Evolutionary conservation across 1,140 invertebrate species (phyloP), one percentile per base, ranked within the genome.

Genomic region (Chelonus insularis): DNA sequence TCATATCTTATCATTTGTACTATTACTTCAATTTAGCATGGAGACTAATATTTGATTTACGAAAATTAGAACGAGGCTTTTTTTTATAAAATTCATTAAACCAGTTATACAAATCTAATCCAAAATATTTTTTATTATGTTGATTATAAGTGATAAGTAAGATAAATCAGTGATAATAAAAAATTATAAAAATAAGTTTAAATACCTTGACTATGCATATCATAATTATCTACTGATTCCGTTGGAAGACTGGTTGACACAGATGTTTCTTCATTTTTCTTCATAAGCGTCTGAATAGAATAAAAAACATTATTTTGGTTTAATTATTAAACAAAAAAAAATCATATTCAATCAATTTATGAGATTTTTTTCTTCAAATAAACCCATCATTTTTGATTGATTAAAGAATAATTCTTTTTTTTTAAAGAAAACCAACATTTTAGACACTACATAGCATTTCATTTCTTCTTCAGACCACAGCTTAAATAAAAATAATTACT

Each of bases 161-260:
- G n/a, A n/a, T n/a, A n/a, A n/a, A 39, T 4, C 36, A 39, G 1
- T 4, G 18, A 23, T 16, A 16, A 18, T 14, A 34, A n/a, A 34
- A 14, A 9, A 51, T 14, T 16, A 34, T 34, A 34, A 34, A 16
- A 7, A 39, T 16, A 45, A 59, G 14, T 8, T 59, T 65, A 7
- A 29, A 7, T 71, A 81, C 79, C 75, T 79, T 81, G 77, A 66
- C 73, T 81, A 14, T 78, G 72, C 36, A 71, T 66, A 18, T 80
- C 79, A 16, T 71, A 77, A 52, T 72, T 76, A 60, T 81, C 79
- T 21, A 66, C 64, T 9, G 74, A 69, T 61, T 81, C 78, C 11
- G 63, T 67, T 34, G 66, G 59, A 62, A 67, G 69, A 34, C 67
- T 57, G 5, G 63, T 9, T 34, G 65, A 57, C 6, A 60, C 61